Evolutionary conservation across 2,888 invertebrate genomes (phyloP).

Genomic region (Conops quadrifasciatus): DNA sequence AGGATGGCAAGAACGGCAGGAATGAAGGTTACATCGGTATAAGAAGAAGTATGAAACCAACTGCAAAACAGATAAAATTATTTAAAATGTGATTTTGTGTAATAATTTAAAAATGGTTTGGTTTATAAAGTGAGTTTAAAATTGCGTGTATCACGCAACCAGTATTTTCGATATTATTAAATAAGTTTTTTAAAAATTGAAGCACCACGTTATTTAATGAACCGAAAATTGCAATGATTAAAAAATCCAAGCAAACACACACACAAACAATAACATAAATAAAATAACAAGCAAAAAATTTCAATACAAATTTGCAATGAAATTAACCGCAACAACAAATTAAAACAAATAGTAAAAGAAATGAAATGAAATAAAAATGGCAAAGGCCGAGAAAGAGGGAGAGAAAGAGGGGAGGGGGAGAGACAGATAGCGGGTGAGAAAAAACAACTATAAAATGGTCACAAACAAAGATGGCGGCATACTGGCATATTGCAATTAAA

Average conservation of each 20-base stretch:
- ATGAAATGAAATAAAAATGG: not conserved
- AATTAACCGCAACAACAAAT: not conserved
- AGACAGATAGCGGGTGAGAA: not conserved
- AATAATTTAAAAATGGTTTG: too few species aligned
- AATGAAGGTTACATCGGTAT: too few species aligned
- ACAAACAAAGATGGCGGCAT: slow-evolving; percentile 21
- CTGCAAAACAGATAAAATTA: too few species aligned
- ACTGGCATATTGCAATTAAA: slow-evolving; percentile 1
- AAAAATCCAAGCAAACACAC: slow-evolving; percentile 1
- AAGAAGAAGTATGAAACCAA: too few species aligned
- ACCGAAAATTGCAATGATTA: slow-evolving; percentile 17
- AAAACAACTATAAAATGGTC: slow-evolving; percentile 5
- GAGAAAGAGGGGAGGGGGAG: not conserved
- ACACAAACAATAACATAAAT: not conserved
- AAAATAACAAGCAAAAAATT: slow-evolving; percentile 4
- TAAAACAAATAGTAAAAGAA: not conserved
- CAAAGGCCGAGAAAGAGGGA: not conserved
- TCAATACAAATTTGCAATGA: not conserved
- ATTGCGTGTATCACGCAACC: too few species aligned
- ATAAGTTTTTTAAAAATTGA: too few species aligned
- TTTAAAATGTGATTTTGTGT: too few species aligned
- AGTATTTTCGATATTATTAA: too few species aligned
- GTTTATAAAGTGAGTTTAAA: too few species aligned
- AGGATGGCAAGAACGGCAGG: too few species aligned
- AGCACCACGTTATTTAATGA: slow-evolving; percentile 21